Base-by-base conservation (phyloP, 2,113 vertebrate genomes). In the Piprites chloris region DNA sequence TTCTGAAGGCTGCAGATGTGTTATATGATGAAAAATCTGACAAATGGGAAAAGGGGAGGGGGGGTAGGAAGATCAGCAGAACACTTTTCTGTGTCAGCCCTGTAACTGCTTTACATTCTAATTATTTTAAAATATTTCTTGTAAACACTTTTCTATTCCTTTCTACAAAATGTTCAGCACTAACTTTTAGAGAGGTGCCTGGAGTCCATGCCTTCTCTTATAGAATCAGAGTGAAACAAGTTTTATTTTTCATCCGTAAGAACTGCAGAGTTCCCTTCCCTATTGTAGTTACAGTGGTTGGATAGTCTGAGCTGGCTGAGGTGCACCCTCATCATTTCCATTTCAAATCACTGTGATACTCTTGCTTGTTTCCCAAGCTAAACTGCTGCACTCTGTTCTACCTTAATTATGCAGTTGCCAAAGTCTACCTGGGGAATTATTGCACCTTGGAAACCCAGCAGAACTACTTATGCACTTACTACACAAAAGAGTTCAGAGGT, bases 1-100 rank as follows among this genome's bases (percentile, higher is more conserved):
- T 95, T 96, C 91, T 96, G 93, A 97, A 82, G 55, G 81, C 83
- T 94, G 74, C 58, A 92, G 96, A 97, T 90, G 75, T 96, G 86
- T 96, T 93, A 82, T 49, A 63, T 77, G 81, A 97, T 95, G 89
- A 96, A 96, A 97, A 96, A 95, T 96, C 93, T 96, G 90, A 97
- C 95, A 97, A 97, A 97, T 83, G 56, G 68, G 35, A 82, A 93
- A 87, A 63, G 65, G 68, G 47, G 12, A 23, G 14, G 14, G 26
- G 47, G 46, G 24, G 39, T 53, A 53, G 73, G 55, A 72, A 85
- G 76, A 92, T 94, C 76, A 94, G 68, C 32, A 78, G 74, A 87
- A 61, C 41, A 75, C 22, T 61, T 87, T 62, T 81, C 74, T 67
- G 9, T 92, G 76, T 92, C 94, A 96, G 67, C 72, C 37, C 37